Evolutionary conservation across 2,888 invertebrate genomes (phyloP).

Genomic region (Epistrophe grossulariae): DNA sequence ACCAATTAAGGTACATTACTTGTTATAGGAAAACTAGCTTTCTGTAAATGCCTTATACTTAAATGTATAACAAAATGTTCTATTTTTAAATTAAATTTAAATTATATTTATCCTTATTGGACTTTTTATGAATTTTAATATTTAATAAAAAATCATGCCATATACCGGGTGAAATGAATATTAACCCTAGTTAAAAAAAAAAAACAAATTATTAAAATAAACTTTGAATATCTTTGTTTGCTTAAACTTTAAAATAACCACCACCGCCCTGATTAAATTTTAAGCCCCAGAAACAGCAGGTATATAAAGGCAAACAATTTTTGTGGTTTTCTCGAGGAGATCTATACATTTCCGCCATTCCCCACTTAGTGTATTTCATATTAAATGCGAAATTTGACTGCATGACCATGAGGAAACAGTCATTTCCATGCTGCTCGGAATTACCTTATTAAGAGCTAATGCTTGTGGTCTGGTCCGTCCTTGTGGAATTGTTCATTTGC

Average conservation of each 20-base stretch:
- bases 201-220: neutral
- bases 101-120: too few relatives aligned
- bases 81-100: too few relatives aligned
- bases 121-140: too few relatives aligned
- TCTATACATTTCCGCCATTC: neutral
- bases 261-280: neutral
- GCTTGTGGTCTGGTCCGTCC: constrained; percentile 31
- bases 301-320: neutral
- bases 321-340: neutral
- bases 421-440: constrained; percentile 29
- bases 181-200: too few relatives aligned
- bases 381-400: neutral
- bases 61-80: too few relatives aligned
- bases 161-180: too few relatives aligned
- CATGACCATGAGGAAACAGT: neutral
- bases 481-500: constrained; percentile 56
- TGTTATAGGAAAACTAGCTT: too few relatives aligned
- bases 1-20: too few relatives aligned
- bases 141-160: too few relatives aligned
- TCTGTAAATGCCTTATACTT: too few relatives aligned
- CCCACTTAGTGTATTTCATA: neutral
- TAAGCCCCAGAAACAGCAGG: neutral
- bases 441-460: constrained; percentile 58
- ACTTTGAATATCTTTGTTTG: neutral
- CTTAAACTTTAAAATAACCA: neutral